Evolutionary conservation across 1,140 invertebrate genomes (phyloP), one percentile per base, ranked within the genome.

Genomic region (Brachionus rubens): DNA sequence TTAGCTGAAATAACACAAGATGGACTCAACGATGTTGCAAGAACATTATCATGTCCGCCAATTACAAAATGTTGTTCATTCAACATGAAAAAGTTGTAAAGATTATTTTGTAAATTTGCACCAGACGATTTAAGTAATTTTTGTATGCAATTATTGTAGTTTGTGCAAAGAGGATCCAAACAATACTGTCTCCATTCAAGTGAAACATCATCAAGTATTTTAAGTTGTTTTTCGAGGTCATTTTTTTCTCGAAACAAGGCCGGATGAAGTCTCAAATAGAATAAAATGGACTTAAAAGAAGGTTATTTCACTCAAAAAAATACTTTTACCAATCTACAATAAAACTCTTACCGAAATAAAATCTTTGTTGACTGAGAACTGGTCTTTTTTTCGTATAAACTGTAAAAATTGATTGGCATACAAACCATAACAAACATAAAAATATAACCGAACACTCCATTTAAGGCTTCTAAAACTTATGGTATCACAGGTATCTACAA

Each of bases 201-300:
- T 36, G 68, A 40, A 6, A 48, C 10, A 33, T 54, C 50, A 10
- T 72, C 68, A 16, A 3, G 40, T 14, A 3, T 2, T 48, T 72
- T 72, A 0, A 48, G n/a, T 21, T 72, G 46, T 46, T 72, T 72
- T 10, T 72, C 68, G n/a, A 48, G 14, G 3, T 72, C 68, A 28
- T 40, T 48, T 41, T 72, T 72, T 50, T 72, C 68, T 5, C 24
- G 19, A 3, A 72, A 52, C 24, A 72, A 40, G 30, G 7, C 26
- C n/a, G 68, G 68, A 26, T 72, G 68, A 40, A 72, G 46, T 72
- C 68, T 72, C 30, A 72, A 54, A 72, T 72, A 72, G 47, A 72
- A 72, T 36, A 72, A 28, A 26, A 72, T 72, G 24, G 68, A 50
- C 68, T 72, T 16, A 50, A 48, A 50, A 72, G 40, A n/a, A n/a